Percentiles rank a stretch among this genome's conserved stretches.
Conservation (phyloP, 2,797 vertebrate genomes). For the Okamejei kenojei region DNA sequence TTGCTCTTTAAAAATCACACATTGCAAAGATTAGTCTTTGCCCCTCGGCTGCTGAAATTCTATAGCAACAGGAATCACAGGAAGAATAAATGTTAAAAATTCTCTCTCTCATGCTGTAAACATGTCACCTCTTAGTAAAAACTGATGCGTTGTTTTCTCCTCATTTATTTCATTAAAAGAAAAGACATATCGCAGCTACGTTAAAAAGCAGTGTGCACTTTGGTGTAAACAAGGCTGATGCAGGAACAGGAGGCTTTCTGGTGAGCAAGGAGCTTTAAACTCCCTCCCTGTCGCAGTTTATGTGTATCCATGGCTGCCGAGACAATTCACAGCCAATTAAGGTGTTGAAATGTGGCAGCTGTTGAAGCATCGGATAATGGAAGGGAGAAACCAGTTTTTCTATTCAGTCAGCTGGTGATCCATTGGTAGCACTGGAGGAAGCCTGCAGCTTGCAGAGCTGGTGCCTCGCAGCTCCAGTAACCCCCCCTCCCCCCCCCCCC, state of each 20-base stretch:
- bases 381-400: neutral
- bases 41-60: too few species aligned
- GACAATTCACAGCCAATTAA: neutral
- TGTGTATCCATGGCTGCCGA: too few species aligned
- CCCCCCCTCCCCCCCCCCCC: too few species aligned
- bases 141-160: neutral
- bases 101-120: neutral
- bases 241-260: neutral
- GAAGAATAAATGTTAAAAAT: neutral
- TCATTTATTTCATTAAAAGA: neutral
- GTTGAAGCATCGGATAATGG: neutral
- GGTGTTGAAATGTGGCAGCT: neutral
- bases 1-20: neutral
- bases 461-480: too few species aligned
- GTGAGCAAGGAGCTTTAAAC: neutral
- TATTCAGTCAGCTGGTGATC: too few species aligned
- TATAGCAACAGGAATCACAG: neutral
- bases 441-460: too few species aligned
- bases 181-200: neutral
- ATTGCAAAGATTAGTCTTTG: neutral
- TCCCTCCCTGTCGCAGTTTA: neutral
- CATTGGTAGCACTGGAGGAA: too few species aligned
- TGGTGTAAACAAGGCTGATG: neutral
- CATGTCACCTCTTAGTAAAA: neutral
- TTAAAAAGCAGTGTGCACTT: neutral